Percentiles rank a stretch among this genome's conserved stretches.
phyloP scores from a whole-genome alignment of 1,140 invertebrate genomes.

The Alviniconcha marisindica region DNA sequence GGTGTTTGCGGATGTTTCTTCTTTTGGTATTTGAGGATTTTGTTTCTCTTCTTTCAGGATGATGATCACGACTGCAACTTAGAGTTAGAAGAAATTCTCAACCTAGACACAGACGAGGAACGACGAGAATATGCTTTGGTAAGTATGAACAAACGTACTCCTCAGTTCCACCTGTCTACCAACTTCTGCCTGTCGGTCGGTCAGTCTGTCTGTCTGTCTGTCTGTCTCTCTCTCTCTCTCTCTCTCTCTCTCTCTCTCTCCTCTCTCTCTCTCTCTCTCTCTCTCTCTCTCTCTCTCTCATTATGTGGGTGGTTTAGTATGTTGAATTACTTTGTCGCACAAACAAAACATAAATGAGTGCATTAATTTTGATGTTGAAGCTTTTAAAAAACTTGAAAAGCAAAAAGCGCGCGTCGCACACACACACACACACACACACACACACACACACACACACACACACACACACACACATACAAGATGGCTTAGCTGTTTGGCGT shows the following conservation, averaged over 20 bases:
- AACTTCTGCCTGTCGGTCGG: background rate
- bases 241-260: background rate
- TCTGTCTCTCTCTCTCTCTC: background rate
- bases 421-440: slow-evolving; percentile 2
- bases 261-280: slow-evolving; percentile 9
- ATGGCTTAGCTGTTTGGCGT: too few species aligned
- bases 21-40: background rate
- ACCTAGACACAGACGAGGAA: slow-evolving; percentile 65
- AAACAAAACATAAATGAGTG: background rate
- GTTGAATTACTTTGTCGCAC: background rate
- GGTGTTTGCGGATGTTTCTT: too few species aligned
- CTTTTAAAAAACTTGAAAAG: background rate
- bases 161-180: background rate
- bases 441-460: background rate
- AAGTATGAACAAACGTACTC: slow-evolving; percentile 15
- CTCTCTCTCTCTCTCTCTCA: slow-evolving; percentile 25
- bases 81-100: slow-evolving; percentile 67
- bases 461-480: background rate
- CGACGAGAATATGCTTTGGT: slow-evolving; percentile 62
- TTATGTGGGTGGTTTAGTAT: background rate
- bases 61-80: slow-evolving; percentile 65
- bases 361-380: rapidly evolving
- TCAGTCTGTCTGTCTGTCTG: background rate
- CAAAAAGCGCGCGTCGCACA: background rate
- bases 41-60: slow-evolving; percentile 49